These are phyloP conservation scores for Pyrrhia umbra DNA, from an alignment of 2,888 invertebrate species.

Conservation along the genomic window DNA sequence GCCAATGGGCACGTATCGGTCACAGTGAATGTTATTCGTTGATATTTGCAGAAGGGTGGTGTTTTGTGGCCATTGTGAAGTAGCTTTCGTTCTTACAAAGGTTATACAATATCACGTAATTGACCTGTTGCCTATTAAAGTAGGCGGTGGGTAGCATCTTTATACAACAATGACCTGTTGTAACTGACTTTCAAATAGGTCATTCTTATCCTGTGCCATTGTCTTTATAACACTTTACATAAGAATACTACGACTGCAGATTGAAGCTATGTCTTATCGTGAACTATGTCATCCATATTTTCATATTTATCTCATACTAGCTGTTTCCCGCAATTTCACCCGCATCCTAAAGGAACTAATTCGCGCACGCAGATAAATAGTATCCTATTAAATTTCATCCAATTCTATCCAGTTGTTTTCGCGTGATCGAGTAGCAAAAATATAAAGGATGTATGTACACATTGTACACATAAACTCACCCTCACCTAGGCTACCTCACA, in stretches of 20 bases:
- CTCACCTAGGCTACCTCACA: no score
- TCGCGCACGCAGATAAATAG: no score
- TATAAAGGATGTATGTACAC: no score
- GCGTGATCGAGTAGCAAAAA: no score
- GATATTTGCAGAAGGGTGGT: slow-evolving; percentile 47
- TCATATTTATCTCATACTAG: no score
- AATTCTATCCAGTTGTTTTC: no score
- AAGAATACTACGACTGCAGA: neutral
- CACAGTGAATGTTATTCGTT: slow-evolving; percentile 44
- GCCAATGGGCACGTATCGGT: slow-evolving; percentile 76
- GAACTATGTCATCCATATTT: no score
- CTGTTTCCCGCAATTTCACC: no score
- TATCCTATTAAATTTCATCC: no score
- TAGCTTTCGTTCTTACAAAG: slow-evolving; percentile 47
- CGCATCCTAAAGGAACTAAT: no score
- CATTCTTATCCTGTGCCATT: neutral
- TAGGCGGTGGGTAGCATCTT: slow-evolving; percentile 4
- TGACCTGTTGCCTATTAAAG: slow-evolving; percentile 41
- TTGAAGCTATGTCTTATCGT: neutral
- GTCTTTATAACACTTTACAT: slow-evolving; percentile 11
- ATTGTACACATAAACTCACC: no score
- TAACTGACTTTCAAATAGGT: neutral
- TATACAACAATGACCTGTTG: slow-evolving; percentile 46
- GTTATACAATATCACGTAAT: slow-evolving; percentile 51
- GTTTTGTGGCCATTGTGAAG: slow-evolving; percentile 48